Base-by-base conservation (phyloP, 2,797 vertebrate genomes). In the Aotus griseimembra region DNA sequence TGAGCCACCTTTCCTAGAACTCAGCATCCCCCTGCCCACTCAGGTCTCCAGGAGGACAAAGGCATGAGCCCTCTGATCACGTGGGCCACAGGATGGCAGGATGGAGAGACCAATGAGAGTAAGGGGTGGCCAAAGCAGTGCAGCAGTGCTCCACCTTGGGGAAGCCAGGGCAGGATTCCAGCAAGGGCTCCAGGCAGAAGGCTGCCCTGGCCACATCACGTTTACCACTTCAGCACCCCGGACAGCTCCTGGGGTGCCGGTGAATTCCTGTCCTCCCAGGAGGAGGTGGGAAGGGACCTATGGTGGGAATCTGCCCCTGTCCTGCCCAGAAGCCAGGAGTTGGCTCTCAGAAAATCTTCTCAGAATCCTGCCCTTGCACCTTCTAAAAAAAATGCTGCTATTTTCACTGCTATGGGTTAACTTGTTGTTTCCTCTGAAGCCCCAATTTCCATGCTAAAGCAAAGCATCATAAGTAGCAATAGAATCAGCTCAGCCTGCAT, bases 401-500 rank as follows among this genome's bases (percentile, higher is more conserved):
- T 57, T 76, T 48, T n/a, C 64, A 9, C 81, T 28, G 7, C 39
- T 75, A 0, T 20, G 44, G 72, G 41, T 48, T 73, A 20, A 30
- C 84, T 1, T 7, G 17, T 1, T 9, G 12, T 2, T 61, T 48
- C 90, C 3, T 46, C 26, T 19, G n/a, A 61, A 97, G 98, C 86
- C 86, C 93, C 15, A 33, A 33, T 87, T 83, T 90, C 94, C 96
- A 87, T 52, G 87, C 3, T 7, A 22, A 96, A 96, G 97, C 57
- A 64, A 97, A 90, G 76, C 11, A 1, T 52, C 44, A 89, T 92
- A 90, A 95, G 96, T 48, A 96, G 73, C 67, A 80, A 58, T 98
- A 33, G 92, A 97, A 95, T 79, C n/a, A 10, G 76, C 39, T 80
- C 61, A 24, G 96, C 97, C 97, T 93, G 67, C 58, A 64, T 95